A percentile compares a stretch with the other conserved stretches of the same genome.
These are phyloP conservation scores for Rotaria magnacalcarata DNA, from an alignment of 2,888 invertebrate species.

Conservation along the genomic window DNA sequence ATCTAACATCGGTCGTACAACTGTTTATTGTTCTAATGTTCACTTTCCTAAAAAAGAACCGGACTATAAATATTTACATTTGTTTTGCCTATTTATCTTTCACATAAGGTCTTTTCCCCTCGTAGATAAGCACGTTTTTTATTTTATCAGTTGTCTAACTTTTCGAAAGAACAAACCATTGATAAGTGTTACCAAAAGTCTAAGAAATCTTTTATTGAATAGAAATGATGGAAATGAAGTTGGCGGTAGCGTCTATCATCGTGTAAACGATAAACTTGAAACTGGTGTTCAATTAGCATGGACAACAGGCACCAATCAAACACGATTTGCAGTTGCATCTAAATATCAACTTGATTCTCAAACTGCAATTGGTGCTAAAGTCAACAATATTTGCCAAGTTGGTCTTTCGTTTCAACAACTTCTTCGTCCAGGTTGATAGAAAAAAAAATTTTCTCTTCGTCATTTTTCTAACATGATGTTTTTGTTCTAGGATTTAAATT, in stretches of 20 bases:
- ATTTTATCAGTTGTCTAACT: no score
- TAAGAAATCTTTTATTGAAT: neutral
- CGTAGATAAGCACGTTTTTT: no score
- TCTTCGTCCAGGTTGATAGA: slow-evolving; percentile 72
- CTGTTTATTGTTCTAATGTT: no score
- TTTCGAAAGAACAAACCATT: no score
- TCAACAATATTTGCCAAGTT: slow-evolving; percentile 87
- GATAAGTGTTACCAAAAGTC: no score
- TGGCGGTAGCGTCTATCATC: slow-evolving; percentile 85
- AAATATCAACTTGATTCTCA: slow-evolving; percentile 79
- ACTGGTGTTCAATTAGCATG: slow-evolving; percentile 85
- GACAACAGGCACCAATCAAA: slow-evolving; percentile 82
- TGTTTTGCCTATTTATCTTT: no score
- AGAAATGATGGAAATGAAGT: slow-evolving; percentile 84
- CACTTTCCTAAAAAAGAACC: no score
- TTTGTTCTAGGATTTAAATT: slow-evolving; percentile 72
- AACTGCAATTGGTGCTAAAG: slow-evolving; percentile 80
- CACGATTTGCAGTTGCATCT: slow-evolving; percentile 83
- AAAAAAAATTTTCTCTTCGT: neutral
- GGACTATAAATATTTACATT: no score
- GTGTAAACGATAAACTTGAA: slow-evolving; percentile 78
- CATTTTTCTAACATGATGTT: no score
- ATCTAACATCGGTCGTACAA: no score
- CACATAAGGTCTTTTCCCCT: no score
- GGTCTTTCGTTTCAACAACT: slow-evolving; percentile 90